These are phyloP conservation scores for Calameuta filiformis DNA, from an alignment of 2,888 invertebrate genomes.

Conservation along the genomic window DNA sequence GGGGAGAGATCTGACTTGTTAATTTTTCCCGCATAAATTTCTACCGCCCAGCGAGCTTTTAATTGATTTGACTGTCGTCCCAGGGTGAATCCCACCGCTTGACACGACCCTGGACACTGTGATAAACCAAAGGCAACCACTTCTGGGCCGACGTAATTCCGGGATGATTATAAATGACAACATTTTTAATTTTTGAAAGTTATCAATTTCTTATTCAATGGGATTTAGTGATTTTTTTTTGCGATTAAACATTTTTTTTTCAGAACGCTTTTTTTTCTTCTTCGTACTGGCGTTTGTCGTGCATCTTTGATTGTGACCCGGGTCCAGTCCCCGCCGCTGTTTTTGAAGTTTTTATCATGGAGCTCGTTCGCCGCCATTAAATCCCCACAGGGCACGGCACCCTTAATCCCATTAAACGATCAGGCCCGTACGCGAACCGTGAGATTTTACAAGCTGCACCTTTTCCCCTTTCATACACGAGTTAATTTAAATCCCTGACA, in stretches of 20 bases:
- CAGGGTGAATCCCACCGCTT: neutral
- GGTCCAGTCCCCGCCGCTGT: neutral
- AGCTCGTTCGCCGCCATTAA: neutral
- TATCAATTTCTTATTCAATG: neutral
- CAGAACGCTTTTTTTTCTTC: neutral
- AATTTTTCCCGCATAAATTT: conserved; percentile 63
- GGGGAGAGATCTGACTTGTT: conserved; percentile 62
- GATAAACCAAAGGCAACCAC: neutral
- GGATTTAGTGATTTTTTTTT: neutral
- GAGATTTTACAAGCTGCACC: neutral
- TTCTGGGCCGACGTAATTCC: neutral
- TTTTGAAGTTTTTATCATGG: neutral
- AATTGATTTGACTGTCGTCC: conserved; percentile 48
- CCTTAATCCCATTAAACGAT: neutral
- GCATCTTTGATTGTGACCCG: neutral
- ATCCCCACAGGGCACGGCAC: neutral
- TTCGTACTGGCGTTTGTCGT: neutral
- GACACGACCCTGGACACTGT: conserved; percentile 1
- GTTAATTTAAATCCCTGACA: neutral
- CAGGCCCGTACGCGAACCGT: neutral
- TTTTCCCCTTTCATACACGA: neutral
- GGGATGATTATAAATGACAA: neutral
- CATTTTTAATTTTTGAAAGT: neutral
- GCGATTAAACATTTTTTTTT: neutral
- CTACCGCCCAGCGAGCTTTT: conserved; percentile 46